Percentiles rank a stretch among this genome's conserved stretches.
phyloP scores from a whole-genome alignment of 2,113 vertebrate genomes.

The Rhabdomys dilectus region DNA sequence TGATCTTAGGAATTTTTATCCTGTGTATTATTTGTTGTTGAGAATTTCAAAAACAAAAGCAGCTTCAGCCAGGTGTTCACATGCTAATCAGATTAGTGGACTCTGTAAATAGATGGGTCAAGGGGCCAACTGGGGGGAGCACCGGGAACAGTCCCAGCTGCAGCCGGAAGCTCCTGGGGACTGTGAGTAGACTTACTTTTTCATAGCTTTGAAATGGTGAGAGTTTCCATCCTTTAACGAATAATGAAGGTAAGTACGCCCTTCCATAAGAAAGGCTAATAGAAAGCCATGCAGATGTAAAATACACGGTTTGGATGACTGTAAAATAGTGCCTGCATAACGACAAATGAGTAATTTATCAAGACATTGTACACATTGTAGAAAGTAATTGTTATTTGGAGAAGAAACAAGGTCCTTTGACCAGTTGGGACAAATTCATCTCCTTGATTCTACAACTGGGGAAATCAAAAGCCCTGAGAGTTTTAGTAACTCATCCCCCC shows the following conservation, averaged over 20 bases:
- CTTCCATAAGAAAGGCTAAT: neutral
- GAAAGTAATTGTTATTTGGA: neutral
- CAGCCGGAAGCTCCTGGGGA: neutral
- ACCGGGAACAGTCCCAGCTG: neutral
- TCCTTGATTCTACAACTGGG: conserved; percentile 1
- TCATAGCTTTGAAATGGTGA: conserved; percentile 19
- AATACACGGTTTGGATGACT: neutral
- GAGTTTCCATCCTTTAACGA: neutral
- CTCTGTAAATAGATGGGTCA: conserved; percentile 65
- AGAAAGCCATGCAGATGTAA: neutral
- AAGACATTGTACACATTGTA: neutral
- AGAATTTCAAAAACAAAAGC: conserved; percentile 55
- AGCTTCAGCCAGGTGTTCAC: conserved; percentile 67
- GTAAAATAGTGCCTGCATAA: neutral
- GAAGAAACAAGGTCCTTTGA: neutral
- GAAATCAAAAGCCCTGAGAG: neutral
- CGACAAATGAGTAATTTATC: neutral
- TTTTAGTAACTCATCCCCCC: neutral
- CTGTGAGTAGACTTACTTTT: neutral
- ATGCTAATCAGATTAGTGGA: conserved; percentile 74
- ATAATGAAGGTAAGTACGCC: neutral
- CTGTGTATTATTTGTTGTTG: conserved; percentile 45
- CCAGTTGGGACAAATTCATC: neutral
- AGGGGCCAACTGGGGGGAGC: neutral
- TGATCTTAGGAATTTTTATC: conserved; percentile 31